Base-by-base conservation (phyloP, 1,140 invertebrate genomes). In the Andrena cerasifolii region DNA sequence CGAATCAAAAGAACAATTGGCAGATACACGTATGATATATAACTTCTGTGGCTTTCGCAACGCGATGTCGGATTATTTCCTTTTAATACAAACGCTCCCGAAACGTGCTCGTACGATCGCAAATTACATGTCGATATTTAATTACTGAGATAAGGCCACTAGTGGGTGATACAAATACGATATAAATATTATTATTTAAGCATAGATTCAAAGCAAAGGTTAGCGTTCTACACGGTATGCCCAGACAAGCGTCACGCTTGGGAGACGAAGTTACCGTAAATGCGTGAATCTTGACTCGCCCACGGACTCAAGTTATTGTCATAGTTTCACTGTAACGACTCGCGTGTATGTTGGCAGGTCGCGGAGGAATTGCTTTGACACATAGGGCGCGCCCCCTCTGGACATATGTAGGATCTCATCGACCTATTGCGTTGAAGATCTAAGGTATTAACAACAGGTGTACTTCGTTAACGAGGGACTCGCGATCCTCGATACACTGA, bases 91-190 rank as follows among this genome's bases (percentile, higher is more conserved):
- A 88, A 88, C 83, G 80, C 74, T 59, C 54, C 56, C 56, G 62
- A 85, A 86, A 26, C 85, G 81, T 80, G 72, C 49, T 84, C 86
- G 87, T 76, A 82, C 61, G 76, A 88, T 61, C 86, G 80, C 85
- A 82, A 87, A 89, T 91, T 87, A 87, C 79, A 71, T 87, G 83
- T 88, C 54, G 58, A 72, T 88, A 86, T 86, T 85, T 61, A 88
- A 84, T 90, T 89, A 89, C 85, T 85, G 81, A 92, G 89, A 89
- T 92, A 93, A 93, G 92, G 92, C 92, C 92, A 92, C 92, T 92
- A 93, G 88, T 89, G 87, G 91, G 83, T 92, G 84, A 91, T 92
- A 92, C 86, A 91, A 91, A 88, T 92, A 89, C 67, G 88, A 90
- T 91, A 90, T 89, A 91, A 92, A 90, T 89, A 88, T 89, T 90